Evolutionary conservation across 2,888 invertebrate genomes (phyloP), one percentile per base, ranked within the genome.

Genomic region (Scaptomyza cyrtandrae): DNA sequence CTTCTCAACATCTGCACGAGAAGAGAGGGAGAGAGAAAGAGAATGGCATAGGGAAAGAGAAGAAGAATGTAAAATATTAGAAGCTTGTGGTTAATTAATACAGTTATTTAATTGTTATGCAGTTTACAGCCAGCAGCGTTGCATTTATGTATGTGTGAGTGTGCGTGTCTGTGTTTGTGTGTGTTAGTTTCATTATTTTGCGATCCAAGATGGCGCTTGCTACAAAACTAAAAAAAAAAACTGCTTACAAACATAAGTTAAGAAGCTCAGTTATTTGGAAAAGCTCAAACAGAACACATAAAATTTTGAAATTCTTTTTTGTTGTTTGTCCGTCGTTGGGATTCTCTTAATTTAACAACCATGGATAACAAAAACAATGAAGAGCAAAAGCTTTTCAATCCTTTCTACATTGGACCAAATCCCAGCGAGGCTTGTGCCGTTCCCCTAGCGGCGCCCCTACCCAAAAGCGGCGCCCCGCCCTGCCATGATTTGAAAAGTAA

Each of bases 341-440:
- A 9, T 9, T 39, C 9, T 7, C 3, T 16, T 14, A 14, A 5
- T 0, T 7, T 10, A n/a, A 4, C 0, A 16, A 10, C 16, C 19
- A 49, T 16, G 39, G 3, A 57, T 0, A n/a, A 14, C 31, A 46
- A 60, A 9, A 52, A 57, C n/a, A 56, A 53, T 63, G 58, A 46
- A 0, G 72, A 66, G 0, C 44, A 56, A 0, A 31, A 14, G 7
- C 71, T 24, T 5, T 75, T 75, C 16, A 75, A 75, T 64, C 75
- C 75, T 0, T 75, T 75, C 63, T 71, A 75, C 31, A 75, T 75
- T 58, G 75, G 75, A 3, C 60, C 66, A 1, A 35, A 75, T 55
- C 75, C 75, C n/a, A 71, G 63, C 39, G n/a, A 45, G 43, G 59
- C 71, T 6, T 75, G 75, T 33, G 53, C 74, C 1, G 1, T 10